Percentiles rank a stretch among this genome's conserved stretches.
Conservation (phyloP, 2,797 vertebrate species). For the Poliocrania exsul region DNA sequence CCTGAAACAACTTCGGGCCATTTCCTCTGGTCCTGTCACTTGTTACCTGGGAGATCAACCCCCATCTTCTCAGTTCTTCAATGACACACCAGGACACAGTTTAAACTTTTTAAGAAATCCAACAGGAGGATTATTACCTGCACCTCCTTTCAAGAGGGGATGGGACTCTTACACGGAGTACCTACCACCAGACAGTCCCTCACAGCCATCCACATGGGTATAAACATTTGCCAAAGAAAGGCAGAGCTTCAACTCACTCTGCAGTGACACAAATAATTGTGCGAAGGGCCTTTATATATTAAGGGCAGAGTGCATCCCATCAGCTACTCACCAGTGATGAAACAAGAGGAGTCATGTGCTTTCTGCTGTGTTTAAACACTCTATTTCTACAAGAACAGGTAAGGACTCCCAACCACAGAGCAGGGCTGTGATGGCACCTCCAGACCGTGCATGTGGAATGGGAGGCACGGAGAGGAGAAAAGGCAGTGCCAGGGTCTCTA, state of each 20-base stretch:
- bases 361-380: not conserved
- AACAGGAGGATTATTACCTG: not conserved
- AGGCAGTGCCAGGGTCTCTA: not conserved
- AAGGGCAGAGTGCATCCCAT: not conserved
- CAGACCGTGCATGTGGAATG: accelerated
- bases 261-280: not conserved
- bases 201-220: not conserved
- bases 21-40: not conserved
- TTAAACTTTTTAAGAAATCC: not conserved
- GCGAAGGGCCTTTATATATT: not conserved
- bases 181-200: not conserved
- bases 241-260: not conserved
- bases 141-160: not conserved
- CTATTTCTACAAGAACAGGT: not conserved
- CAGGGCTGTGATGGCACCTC: accelerated
- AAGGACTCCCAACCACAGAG: not conserved
- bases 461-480: not conserved
- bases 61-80: not conserved
- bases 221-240: not conserved
- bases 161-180: not conserved
- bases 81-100: not conserved
- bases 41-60: not conserved
- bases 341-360: not conserved
- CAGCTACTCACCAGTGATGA: not conserved
- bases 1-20: not conserved